A percentile compares a stretch with the other conserved stretches of the same genome.
These are phyloP conservation scores for Thymelicus lineola DNA, from an alignment of 2,888 invertebrate genomes.

Conservation along the genomic window DNA sequence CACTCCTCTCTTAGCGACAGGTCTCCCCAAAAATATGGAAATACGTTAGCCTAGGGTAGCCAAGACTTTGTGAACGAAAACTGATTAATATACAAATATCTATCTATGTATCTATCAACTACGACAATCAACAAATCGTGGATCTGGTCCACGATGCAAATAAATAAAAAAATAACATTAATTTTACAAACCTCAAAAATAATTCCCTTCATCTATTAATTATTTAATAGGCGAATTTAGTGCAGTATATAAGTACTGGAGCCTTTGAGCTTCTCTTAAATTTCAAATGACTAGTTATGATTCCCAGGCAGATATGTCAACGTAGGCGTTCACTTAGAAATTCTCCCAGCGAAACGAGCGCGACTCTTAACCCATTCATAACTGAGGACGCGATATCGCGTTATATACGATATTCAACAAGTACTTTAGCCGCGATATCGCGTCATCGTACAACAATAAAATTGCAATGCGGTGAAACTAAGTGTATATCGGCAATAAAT, in stretches of 20 bases:
- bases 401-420: background rate
- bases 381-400: background rate
- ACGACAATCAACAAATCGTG: background rate
- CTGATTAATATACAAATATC: background rate
- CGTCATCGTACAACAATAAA: background rate
- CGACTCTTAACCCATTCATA: background rate
- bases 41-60: background rate
- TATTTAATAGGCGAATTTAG: slow-evolving; percentile 18
- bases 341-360: slow-evolving; percentile 8
- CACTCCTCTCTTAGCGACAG: too few species aligned
- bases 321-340: slow-evolving; percentile 4
- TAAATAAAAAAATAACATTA: slow-evolving; percentile 7
- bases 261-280: slow-evolving; percentile 36
- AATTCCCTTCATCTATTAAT: slow-evolving; percentile 4
- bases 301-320: slow-evolving; percentile 22
- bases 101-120: background rate
- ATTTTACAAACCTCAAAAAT: slow-evolving; percentile 14
- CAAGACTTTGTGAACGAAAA: background rate
- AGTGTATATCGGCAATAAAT: background rate
- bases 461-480: background rate
- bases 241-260: slow-evolving; percentile 26
- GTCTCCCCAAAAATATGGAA: too few species aligned
- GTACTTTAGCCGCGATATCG: background rate
- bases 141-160: slow-evolving; percentile 2
- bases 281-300: slow-evolving; percentile 36